Base-by-base conservation (phyloP, 2,113 vertebrate species). In the Onychostruthus taczanowskii region DNA sequence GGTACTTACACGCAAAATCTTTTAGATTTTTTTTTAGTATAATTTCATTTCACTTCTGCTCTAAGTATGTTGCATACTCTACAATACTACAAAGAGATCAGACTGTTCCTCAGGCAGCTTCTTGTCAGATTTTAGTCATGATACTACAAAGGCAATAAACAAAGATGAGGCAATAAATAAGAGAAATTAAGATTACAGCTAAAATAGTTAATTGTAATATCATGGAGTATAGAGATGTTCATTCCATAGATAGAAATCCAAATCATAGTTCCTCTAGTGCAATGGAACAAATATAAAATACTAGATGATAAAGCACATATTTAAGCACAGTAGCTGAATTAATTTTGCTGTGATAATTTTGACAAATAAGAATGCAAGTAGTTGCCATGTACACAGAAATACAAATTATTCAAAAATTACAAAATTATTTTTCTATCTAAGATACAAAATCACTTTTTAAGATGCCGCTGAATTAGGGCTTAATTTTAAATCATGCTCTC, bases 181-280 rank as follows among this genome's bases (percentile, higher is more conserved):
- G 12, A 13, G 16, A 73, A 69, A 78, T 41, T 28, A 73, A 68
- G 5, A 16, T 77, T 84, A 77, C 18, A 56, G 30, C 14, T 35
- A 39, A 44, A 26, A 16, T 12, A 55, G 13, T 75, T 49, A 24
- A 20, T 66, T 94, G 81, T 49, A 82, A 41, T 82, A 52, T 5
- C 4, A 0, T 63, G 11, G 10, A 53, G 6, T 44, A 39, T 14
- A 68, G 33, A 67, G 12, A 31, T 6, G 1, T 23, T 64, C 0
- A 55, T 63, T 52, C 56, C 28, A 47, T 12, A 8, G 39, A 28
- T 15, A 85, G 70, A 88, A 88, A 61, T 77, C 26, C 5, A 49
- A 53, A 67, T 67, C 46, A 47, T 49, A 49, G 39, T 33, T 7
- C 41, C n/a, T 92, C 37, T 78, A 35, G 22, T 83, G 39, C 8